A percentile compares a stretch with the other conserved stretches of the same genome.
phyloP scores from a whole-genome alignment of 2,888 invertebrate species.

The Mycalesis mineus region DNA sequence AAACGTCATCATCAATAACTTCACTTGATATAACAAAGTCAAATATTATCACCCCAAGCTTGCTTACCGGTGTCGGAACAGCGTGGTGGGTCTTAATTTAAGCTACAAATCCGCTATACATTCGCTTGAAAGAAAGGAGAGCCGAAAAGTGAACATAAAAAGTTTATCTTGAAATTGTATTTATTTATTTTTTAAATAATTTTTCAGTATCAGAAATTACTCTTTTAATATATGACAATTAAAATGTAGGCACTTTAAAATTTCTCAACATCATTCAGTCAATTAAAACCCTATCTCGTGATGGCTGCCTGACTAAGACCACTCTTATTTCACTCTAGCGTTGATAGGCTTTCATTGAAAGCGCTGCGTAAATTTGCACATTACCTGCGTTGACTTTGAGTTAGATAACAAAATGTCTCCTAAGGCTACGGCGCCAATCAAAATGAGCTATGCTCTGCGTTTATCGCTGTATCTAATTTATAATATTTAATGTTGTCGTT shows the following conservation, averaged over 20 bases:
- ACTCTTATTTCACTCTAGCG: conserved; percentile 28
- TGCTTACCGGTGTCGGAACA: no score
- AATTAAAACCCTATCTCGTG: conserved; percentile 15
- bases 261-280: background rate
- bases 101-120: no score
- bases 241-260: background rate
- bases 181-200: no score
- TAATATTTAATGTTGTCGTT: conserved; percentile 1
- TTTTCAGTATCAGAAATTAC: no score
- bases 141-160: no score
- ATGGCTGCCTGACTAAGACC: conserved; percentile 21
- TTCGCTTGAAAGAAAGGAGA: no score
- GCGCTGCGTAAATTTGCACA: conserved; percentile 26
- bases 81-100: no score
- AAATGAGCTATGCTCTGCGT: conserved; percentile 14
- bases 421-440: conserved; percentile 26
- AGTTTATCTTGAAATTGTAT: no score
- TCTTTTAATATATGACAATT: no score
- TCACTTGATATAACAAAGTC: no score
- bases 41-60: no score
- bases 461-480: conserved; percentile 14
- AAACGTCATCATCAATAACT: no score
- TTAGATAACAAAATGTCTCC: conserved; percentile 28
- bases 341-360: conserved; percentile 27
- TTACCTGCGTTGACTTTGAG: conserved; percentile 25